Conservation (phyloP, 1,140 invertebrate species). For the Papilio xuthus region DNA sequence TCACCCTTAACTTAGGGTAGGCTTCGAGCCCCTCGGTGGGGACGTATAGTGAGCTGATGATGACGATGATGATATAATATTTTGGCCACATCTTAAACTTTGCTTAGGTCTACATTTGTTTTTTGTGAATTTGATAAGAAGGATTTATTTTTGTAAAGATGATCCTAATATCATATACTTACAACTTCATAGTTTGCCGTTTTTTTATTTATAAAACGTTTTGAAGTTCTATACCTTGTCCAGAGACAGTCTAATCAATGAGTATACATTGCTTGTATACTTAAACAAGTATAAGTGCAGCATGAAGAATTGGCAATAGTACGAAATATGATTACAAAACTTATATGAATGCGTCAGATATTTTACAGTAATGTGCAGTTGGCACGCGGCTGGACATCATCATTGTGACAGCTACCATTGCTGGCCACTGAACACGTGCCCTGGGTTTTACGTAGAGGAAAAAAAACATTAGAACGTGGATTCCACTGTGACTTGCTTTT, state of each 20-base stretch:
- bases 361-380: slow-evolving; percentile 35
- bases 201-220: too few relatives aligned
- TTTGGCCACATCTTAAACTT: too few relatives aligned
- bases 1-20: too few relatives aligned
- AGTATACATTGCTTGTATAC: slow-evolving; percentile 16
- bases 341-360: slow-evolving; percentile 35
- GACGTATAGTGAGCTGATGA: too few relatives aligned
- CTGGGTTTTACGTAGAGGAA: neutral
- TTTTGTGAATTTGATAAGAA: too few relatives aligned
- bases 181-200: too few relatives aligned
- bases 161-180: too few relatives aligned
- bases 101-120: too few relatives aligned
- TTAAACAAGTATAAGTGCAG: slow-evolving; percentile 22
- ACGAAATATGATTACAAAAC: slow-evolving; percentile 16
- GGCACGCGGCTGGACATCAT: slow-evolving; percentile 11
- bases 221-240: too few relatives aligned
- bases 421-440: neutral
- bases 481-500: neutral
- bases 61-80: too few relatives aligned
- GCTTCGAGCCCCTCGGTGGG: too few relatives aligned
- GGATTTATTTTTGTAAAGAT: too few relatives aligned
- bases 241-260: neutral
- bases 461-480: neutral
- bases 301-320: slow-evolving; percentile 13
- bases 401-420: neutral